Percentiles rank a stretch among this genome's conserved stretches.
Conservation (phyloP, 2,888 invertebrate species). For the Agriopis aurantiaria region DNA sequence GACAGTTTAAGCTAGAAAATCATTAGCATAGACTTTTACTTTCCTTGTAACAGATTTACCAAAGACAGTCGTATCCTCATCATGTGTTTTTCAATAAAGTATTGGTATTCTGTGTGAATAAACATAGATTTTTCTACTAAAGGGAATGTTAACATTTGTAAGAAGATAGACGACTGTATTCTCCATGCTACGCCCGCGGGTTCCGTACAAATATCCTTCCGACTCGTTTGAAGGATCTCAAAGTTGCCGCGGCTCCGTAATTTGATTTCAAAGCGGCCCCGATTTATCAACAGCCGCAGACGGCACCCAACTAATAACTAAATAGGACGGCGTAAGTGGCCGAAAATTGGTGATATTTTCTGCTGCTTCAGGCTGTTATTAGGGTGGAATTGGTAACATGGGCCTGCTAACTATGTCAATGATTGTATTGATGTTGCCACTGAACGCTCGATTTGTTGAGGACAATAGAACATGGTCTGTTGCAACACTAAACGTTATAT, state of each 20-base stretch:
- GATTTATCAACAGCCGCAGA: slow-evolving; percentile 33
- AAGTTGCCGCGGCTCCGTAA: slow-evolving; percentile 32
- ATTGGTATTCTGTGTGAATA: too few species aligned
- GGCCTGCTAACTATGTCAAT: neutral
- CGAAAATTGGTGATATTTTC: slow-evolving; percentile 16
- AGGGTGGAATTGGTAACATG: neutral
- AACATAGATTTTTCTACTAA: too few species aligned
- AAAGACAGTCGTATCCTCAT: too few species aligned
- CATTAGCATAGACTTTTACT: too few species aligned
- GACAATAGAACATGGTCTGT: neutral
- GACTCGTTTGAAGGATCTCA: slow-evolving; percentile 17
- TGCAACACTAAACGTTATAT: neutral
- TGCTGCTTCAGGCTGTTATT: neutral
- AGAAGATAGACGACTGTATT: neutral
- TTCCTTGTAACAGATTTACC: too few species aligned
- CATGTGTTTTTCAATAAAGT: too few species aligned
- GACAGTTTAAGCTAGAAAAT: too few species aligned
- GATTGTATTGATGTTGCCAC: neutral
- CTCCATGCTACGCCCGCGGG: neutral
- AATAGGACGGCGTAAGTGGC: slow-evolving; percentile 17
- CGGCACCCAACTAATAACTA: slow-evolving; percentile 18
- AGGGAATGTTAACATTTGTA: too few species aligned
- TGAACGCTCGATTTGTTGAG: neutral
- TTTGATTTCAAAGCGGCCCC: slow-evolving; percentile 40
- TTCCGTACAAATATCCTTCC: slow-evolving; percentile 23